A percentile compares a stretch with the other conserved stretches of the same genome.
These are phyloP conservation scores for Synergus gifuensis DNA, from an alignment of 2,888 invertebrate species.

Conservation along the genomic window DNA sequence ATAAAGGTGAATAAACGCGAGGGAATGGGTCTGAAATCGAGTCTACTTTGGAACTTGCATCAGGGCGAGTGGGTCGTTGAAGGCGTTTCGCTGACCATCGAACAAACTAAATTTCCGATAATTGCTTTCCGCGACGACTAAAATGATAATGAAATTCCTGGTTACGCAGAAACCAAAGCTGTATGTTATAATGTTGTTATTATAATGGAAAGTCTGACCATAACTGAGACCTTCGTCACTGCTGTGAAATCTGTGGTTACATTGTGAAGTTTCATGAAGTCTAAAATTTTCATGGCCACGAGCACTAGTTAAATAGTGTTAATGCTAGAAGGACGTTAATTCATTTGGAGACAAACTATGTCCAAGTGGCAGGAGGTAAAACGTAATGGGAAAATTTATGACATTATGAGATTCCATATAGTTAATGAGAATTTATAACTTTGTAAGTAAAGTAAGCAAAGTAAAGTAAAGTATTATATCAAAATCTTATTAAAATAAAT, in stretches of 20 bases:
- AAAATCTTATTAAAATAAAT: no score
- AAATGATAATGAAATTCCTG: slow-evolving; percentile 76
- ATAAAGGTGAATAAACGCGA: neutral
- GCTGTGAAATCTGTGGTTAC: neutral
- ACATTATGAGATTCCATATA: neutral
- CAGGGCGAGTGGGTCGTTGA: slow-evolving; percentile 30
- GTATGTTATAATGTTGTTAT: neutral
- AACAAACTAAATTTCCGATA: slow-evolving; percentile 74
- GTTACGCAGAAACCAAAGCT: slow-evolving; percentile 52
- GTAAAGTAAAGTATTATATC: no score
- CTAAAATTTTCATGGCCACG: slow-evolving; percentile 17
- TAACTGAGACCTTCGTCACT: slow-evolving; percentile 4
- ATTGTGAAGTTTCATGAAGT: neutral
- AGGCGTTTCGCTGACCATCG: slow-evolving; percentile 67
- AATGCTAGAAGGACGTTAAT: neutral
- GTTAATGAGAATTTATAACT: neutral
- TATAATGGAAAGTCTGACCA: neutral
- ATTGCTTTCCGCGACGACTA: slow-evolving; percentile 74
- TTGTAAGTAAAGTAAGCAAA: neutral
- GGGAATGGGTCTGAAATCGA: neutral
- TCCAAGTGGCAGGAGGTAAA: neutral
- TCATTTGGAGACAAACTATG: neutral
- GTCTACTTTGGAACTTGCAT: neutral
- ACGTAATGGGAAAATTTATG: neutral
- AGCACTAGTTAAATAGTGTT: neutral